Evolutionary conservation across 2,113 vertebrate genomes (phyloP).

Genomic region (Pelecanoides urinatrix): DNA sequence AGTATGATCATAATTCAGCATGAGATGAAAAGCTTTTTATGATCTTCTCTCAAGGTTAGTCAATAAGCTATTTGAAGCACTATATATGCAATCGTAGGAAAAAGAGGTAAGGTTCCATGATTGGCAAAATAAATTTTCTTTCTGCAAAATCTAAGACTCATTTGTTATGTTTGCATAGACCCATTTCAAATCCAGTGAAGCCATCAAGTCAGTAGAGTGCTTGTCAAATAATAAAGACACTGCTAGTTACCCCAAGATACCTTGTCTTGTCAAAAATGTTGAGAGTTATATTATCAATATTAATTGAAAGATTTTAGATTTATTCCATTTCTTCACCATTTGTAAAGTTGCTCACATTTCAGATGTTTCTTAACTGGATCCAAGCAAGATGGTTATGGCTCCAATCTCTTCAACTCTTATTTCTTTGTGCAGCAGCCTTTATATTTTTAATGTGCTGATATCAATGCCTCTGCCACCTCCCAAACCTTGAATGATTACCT

Average conservation of each 20-base stretch:
- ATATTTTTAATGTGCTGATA: not conserved
- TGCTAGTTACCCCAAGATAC: not conserved
- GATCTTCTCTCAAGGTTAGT: not conserved
- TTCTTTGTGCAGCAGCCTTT: not conserved
- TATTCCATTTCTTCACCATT: not conserved
- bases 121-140: not conserved
- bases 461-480: not conserved
- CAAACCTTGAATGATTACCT: not conserved
- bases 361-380: not conserved
- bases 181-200: not conserved
- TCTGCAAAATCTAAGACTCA: not conserved
- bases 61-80: conserved; percentile 7
- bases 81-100: not conserved
- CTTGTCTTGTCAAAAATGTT: not conserved
- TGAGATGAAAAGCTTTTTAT: not conserved
- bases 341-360: not conserved
- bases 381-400: not conserved
- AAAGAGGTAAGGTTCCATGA: not conserved
- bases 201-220: not conserved
- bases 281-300: not conserved
- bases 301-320: not conserved
- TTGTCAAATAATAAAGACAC: not conserved
- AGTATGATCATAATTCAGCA: not conserved
- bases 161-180: not conserved
- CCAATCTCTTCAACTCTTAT: not conserved